Percentiles rank a stretch among this genome's conserved stretches.
These are phyloP conservation scores for Adrianichthys oophorus DNA, from an alignment of 2,797 vertebrate genomes.

Conservation along the genomic window DNA sequence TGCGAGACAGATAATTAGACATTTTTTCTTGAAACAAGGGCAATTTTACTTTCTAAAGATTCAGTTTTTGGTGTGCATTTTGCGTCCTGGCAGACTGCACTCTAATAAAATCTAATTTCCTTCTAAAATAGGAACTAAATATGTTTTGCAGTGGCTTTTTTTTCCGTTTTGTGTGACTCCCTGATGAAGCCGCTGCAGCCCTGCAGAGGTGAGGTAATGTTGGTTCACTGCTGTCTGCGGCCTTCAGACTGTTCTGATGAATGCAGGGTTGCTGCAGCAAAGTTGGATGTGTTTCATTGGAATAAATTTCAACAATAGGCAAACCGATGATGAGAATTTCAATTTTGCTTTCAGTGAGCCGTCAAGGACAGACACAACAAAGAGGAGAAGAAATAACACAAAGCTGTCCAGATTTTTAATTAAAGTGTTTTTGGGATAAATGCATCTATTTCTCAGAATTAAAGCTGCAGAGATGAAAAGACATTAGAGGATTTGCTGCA, in stretches of 20 bases:
- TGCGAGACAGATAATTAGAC: too few relatives aligned
- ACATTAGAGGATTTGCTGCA: conserved; percentile 4
- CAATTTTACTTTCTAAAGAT: too few relatives aligned
- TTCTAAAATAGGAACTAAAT: too few relatives aligned
- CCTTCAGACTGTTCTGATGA: conserved; percentile 12
- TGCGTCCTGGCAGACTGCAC: too few relatives aligned
- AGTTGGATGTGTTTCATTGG: background rate
- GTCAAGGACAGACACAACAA: conserved; percentile 32
- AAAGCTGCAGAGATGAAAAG: background rate
- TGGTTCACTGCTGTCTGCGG: conserved; percentile 14
- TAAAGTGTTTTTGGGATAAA: background rate
- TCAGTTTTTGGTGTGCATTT: too few relatives aligned
- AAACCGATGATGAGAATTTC: conserved; percentile 9
- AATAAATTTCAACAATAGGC: conserved; percentile 19
- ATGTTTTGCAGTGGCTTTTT: conserved; percentile 1
- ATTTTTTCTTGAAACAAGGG: too few relatives aligned
- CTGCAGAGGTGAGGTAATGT: conserved; percentile 6
- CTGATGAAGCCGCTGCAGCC: conserved; percentile 1
- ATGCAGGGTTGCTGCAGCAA: conserved; percentile 6
- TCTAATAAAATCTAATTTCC: too few relatives aligned
- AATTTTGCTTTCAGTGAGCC: conserved; percentile 17
- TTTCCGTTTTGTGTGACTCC: conserved; percentile 1
- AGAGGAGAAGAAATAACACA: conserved; percentile 14
- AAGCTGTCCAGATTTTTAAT: conserved; percentile 11
- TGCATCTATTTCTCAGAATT: background rate